These are phyloP conservation scores for Lordiphosa mommai DNA, from an alignment of 1,140 invertebrate genomes.

Conservation along the genomic window DNA sequence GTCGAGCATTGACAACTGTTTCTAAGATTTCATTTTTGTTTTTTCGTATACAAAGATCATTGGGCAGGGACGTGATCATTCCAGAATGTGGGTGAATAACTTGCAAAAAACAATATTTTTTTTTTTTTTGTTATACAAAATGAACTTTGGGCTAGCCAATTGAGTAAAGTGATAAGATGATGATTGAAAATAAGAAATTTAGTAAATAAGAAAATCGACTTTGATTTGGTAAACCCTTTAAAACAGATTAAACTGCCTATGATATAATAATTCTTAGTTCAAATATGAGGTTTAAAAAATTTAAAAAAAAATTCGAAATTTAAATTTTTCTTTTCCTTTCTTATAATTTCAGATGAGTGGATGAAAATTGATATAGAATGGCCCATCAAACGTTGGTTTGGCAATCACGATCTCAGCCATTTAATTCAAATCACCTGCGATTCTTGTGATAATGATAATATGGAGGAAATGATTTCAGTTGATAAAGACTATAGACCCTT, in stretches of 20 bases:
- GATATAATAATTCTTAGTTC: too few relatives aligned
- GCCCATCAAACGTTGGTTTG: conserved; percentile 87
- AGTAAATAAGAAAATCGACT: too few relatives aligned
- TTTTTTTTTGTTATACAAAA: conserved; percentile 15
- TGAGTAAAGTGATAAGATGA: neutral
- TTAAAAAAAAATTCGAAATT: conserved; percentile 5
- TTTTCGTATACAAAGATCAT: conserved; percentile 47
- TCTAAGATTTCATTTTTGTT: conserved; percentile 22
- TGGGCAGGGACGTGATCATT: conserved; percentile 37
- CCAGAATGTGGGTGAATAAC: conserved; percentile 65
- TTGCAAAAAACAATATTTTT: conserved; percentile 33
- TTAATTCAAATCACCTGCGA: conserved; percentile 88
- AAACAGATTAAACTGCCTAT: too few relatives aligned
- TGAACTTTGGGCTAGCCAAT: conserved; percentile 46
- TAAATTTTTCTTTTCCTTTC: neutral
- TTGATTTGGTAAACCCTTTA: too few relatives aligned
- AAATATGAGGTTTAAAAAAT: too few relatives aligned
- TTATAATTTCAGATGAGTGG: conserved; percentile 85
- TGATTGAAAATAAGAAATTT: neutral
- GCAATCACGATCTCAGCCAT: conserved; percentile 83
- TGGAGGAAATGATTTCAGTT: conserved; percentile 81
- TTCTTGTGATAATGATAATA: conserved; percentile 84
- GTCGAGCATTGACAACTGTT: conserved; percentile 33
- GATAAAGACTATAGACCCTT: conserved; percentile 85
- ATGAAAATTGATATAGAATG: conserved; percentile 88